Evolutionary conservation across 2,888 invertebrate species (phyloP), one percentile per base, ranked within the genome.

Genomic region (Athalia rosae): DNA sequence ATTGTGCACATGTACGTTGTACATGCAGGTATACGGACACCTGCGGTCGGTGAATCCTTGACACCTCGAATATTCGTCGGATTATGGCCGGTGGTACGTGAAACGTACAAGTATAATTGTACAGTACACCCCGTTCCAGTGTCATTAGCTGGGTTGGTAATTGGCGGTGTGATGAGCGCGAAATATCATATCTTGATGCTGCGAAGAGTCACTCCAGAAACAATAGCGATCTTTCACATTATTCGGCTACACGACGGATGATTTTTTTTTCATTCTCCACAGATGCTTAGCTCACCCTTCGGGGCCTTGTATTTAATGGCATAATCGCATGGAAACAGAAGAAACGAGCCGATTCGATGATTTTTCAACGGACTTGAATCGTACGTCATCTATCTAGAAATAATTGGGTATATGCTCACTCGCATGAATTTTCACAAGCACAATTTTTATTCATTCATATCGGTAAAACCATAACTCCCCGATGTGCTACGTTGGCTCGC

Each of bases 81-180:
- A 15, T n/a, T 58, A 41, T 67, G 41, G 50, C 9, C 53, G n/a
- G 28, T 28, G 4, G 7, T 53, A 53, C 53, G 8, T 50, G 11
- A 9, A 53, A 53, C 7, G 7, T 53, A 53, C 53, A 53, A 4
- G 7, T n/a, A 28, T 28, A 28, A 28, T 28, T 28, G 28, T 28
- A 28, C 28, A 2, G 28, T 28, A 28, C 28, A 2, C 28, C 28
- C 28, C 2, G n/a, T 66, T 15, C 58, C 58, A 43, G 11, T 71
- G 71, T 71, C 71, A 71, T 71, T 71, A 71, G 56, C 71, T n/a
- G 71, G 58, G 13, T 13, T n/a, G 6, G 71, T 71, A 71, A 71
- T 71, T 71, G 58, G 7, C 45, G 45, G 71, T 71, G 9, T 9
- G 11, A 11, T 15, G 45, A 58, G 71, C 56, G 71, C 13, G 71